These are phyloP conservation scores for Chelonia mydas DNA, from an alignment of 2,797 vertebrate genomes.

Conservation along the genomic window DNA sequence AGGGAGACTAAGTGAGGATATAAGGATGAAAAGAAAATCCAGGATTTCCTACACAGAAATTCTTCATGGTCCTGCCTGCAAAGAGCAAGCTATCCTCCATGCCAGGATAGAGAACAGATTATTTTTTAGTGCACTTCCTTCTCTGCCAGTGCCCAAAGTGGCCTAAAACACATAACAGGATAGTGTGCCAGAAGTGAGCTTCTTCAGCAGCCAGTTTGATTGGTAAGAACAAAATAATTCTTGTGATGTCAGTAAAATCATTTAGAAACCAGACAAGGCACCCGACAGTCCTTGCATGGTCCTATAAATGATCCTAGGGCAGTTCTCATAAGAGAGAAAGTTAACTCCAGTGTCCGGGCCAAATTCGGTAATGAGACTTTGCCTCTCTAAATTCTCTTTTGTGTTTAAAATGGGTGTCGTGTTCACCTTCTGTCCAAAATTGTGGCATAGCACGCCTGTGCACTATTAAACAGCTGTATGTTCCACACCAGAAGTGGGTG, in stretches of 20 bases:
- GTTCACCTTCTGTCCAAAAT: not conserved
- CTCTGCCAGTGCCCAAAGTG: not conserved
- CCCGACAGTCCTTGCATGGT: too few species aligned
- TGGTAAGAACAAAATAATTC: not conserved
- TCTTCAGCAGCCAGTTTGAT: not conserved
- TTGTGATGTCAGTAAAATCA: not conserved
- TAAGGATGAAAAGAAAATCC: not conserved
- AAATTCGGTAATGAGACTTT: not conserved
- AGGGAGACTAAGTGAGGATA: not conserved
- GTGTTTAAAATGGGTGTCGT: not conserved
- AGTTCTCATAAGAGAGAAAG: not conserved
- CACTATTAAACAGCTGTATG: not conserved
- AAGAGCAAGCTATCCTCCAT: not conserved
- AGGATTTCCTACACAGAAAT: not conserved
- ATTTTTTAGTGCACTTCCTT: not conserved
- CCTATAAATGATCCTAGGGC: not conserved
- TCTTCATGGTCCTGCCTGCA: not conserved
- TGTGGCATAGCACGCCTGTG: not conserved
- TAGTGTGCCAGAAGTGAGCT: not conserved
- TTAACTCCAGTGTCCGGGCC: not conserved
- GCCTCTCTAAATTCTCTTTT: not conserved
- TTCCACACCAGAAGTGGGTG: not conserved
- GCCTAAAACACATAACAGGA: not conserved
- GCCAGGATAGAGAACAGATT: not conserved
- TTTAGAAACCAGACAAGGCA: not conserved